Base-by-base conservation (phyloP, 2,797 vertebrate genomes). In the Tenualosa thibaudeaui region DNA sequence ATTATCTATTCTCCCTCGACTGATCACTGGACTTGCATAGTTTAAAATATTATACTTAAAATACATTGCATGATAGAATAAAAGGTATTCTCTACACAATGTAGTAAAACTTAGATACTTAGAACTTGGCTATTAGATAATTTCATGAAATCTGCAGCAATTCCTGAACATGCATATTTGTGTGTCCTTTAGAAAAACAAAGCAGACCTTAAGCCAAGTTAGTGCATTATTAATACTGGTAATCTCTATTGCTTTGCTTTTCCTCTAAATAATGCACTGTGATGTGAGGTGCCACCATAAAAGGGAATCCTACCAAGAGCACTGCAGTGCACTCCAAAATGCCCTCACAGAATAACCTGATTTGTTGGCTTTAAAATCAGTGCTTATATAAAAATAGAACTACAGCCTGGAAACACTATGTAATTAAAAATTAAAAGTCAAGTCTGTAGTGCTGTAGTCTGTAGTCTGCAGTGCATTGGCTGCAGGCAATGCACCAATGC, bases 181-280 rank as follows among this genome's bases (percentile, higher is more conserved):
- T 86, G 88, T 53, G 26, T n/a, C 46, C 37, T 82, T 87, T 81
- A 75, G 31, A 50, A 86, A 83, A 43, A 81, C 68, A 81, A 85
- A 84, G 83, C 84, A 49, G 60, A 58, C 62, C 43, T 83, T 86
- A 71, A 68, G 83, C 75, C 58, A 82, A 65, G 54, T 31, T 17
- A 81, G 84, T 90, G 78, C 82, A 88, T 91, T 88, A 89, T 91
- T 90, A 81, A 90, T 68, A 71, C 26, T 4, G 2, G 78, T 84
- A 81, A 81, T 40, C 49, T 81, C 24, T 75, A 15, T 75, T 75
- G 5, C 17, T 75, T 19, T 53, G 24, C 43, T 81, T 75, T 17
- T 84, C 83, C 84, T 85, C 81, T 88, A 87, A 87, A 90, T 89
- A 88, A 89, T 89, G 86, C 60, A 84, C 86, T 83, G 60, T 43